Base-by-base conservation (phyloP, 2,888 invertebrate genomes). In the Amaurobius ferox region DNA sequence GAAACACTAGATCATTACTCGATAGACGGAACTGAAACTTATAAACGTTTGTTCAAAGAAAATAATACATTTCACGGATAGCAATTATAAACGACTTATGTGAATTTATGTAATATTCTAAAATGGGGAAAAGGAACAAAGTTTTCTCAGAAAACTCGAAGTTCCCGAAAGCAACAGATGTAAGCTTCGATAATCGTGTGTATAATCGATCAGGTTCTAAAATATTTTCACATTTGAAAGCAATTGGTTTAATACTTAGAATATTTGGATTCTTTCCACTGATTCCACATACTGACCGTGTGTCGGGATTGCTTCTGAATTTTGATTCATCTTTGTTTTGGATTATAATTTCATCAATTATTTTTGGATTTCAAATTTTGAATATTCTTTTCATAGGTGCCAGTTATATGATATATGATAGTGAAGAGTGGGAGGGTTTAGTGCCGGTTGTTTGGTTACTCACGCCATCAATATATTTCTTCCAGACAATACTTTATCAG, bases 251-350 rank as follows among this genome's bases (percentile, higher is more conserved):
- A 30, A 35, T 73, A 1, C 32, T 73, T n/a, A 32, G 26, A 62
- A 19, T 62, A 23, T 35, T 73, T 26, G 73, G 73, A 28, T 61
- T 61, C 9, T 73, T 73, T 26, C 73, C 73, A 40, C 61, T 61
- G 5, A 9, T 73, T 26, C 32, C 16, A 5, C 28, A 66, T 3
- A 16, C 1, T 2, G 23, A 61, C 0, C 23, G 23, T 1, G 0
- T 61, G 23, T 16, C 29, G 30, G 6, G n/a, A 48, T 9, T 0
- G 11, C 16, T 11, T 19, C 19, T 29, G 16, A 11, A 39, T 23
- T 13, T 44, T 23, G 26, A 16, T 16, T 16, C 62, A 23, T 73
- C 35, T 5, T 16, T 19, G n/a, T 19, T 26, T 23, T 73, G 73
- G 73, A n/a, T 73, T 1, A 1, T 55, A 1, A 13, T 61, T 11